Conservation (phyloP, 2,113 vertebrate genomes). For the Gavialis gangeticus region DNA sequence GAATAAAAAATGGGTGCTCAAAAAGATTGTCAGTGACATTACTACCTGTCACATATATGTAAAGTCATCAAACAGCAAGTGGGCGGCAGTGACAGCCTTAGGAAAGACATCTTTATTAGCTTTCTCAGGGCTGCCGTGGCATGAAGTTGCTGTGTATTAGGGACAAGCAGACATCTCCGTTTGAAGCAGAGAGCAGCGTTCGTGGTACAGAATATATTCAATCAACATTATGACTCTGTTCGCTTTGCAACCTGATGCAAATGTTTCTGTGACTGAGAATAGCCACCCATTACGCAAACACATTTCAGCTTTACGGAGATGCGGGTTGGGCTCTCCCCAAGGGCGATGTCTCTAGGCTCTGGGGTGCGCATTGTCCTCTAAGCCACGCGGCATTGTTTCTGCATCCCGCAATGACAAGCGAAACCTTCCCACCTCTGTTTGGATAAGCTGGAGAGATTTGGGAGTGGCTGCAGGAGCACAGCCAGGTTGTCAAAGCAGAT, state of each 20-base stretch:
- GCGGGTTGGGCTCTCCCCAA: background rate
- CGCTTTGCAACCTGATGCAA: conserved; percentile 37
- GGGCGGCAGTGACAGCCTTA: conserved; percentile 65
- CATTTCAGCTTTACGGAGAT: conserved; percentile 3
- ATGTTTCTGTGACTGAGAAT: conserved; percentile 24
- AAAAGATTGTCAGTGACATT: conserved; percentile 71
- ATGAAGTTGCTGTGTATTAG: background rate
- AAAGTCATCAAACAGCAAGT: conserved; percentile 71
- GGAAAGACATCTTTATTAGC: conserved; percentile 66
- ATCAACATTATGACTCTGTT: conserved; percentile 30
- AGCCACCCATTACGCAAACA: conserved; percentile 35
- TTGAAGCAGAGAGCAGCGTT: conserved; percentile 52
- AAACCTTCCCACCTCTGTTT: conserved; percentile 38
- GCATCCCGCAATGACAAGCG: conserved; percentile 32
- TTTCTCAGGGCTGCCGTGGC: background rate
- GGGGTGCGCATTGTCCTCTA: conserved; percentile 22
- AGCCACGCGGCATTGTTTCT: background rate
- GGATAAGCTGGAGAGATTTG: background rate
- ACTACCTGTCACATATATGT: conserved; percentile 73
- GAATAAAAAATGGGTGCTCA: conserved; percentile 63
- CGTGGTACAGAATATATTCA: conserved; percentile 22
- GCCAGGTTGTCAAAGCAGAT: background rate
- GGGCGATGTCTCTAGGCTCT: fast-evolving
- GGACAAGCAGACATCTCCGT: conserved; percentile 32
- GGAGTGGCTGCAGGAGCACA: fast-evolving